Conservation (phyloP, 2,888 invertebrate species). For the Pollenia griseotomentosa region DNA sequence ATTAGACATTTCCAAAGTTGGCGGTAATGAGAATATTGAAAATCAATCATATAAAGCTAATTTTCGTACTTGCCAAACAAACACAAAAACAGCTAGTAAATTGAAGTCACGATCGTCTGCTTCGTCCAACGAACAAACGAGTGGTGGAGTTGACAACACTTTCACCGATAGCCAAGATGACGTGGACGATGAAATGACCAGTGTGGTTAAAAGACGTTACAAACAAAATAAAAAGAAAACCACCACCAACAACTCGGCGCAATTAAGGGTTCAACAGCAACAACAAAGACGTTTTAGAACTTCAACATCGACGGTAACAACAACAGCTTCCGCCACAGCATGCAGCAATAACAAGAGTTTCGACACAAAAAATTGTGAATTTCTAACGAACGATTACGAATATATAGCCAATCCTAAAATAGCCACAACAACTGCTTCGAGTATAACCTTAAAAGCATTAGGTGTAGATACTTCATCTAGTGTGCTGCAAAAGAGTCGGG, state of each 20-base stretch:
- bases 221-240: slow-evolving; percentile 81
- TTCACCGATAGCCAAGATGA: slow-evolving; percentile 77
- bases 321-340: slow-evolving; percentile 34
- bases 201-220: slow-evolving; percentile 81
- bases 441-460: slow-evolving; percentile 66
- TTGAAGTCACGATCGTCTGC: slow-evolving; percentile 45
- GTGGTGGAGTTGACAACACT: slow-evolving; percentile 63
- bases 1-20: slow-evolving; percentile 78
- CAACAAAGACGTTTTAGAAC: slow-evolving; percentile 80
- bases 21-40: slow-evolving; percentile 67
- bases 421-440: slow-evolving; percentile 69
- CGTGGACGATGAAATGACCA: slow-evolving; percentile 77
- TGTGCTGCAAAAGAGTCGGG: slow-evolving; percentile 72
- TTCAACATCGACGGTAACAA: slow-evolving; percentile 26
- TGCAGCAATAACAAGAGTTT: slow-evolving; percentile 60
- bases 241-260: slow-evolving; percentile 70
- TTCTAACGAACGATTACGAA: slow-evolving; percentile 59
- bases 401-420: slow-evolving; percentile 61
- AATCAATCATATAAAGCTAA: slow-evolving; percentile 67
- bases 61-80: slow-evolving; percentile 47
- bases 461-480: slow-evolving; percentile 45
- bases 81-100: slow-evolving; percentile 35
- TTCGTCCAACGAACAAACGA: slow-evolving; percentile 39
- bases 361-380: slow-evolving; percentile 49
- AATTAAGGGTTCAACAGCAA: slow-evolving; percentile 77